Percentiles rank a stretch among this genome's conserved stretches.
Evolutionary conservation across 1,140 invertebrate genomes (phyloP).

Genomic region (Nylanderia fulva): DNA sequence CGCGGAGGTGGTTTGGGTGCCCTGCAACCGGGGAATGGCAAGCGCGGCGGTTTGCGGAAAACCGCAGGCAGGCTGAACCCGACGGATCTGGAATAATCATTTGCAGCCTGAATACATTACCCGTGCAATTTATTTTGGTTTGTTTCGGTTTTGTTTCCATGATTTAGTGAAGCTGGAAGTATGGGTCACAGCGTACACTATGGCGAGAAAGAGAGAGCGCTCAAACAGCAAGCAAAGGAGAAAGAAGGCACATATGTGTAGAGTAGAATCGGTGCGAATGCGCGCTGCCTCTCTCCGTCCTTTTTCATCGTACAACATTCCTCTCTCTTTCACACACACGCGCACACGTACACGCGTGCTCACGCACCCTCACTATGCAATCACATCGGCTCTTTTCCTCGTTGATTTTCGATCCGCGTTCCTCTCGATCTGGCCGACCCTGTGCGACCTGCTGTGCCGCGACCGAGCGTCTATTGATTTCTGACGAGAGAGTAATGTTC

Average conservation of each 20-base stretch:
- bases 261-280: conserved; percentile 25
- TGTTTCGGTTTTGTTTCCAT: conserved; percentile 82
- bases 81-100: conserved; percentile 84
- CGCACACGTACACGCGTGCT: background rate
- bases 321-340: background rate
- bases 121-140: conserved; percentile 83
- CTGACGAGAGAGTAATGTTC: conserved; percentile 83
- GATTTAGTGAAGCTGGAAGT: conserved; percentile 75
- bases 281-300: conserved; percentile 9
- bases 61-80: conserved; percentile 81
- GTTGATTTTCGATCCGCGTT: conserved; percentile 26
- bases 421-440: conserved; percentile 38
- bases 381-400: conserved; percentile 26
- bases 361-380: background rate
- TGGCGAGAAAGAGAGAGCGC: conserved; percentile 12
- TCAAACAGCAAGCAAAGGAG: background rate
- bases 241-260: background rate
- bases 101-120: conserved; percentile 83
- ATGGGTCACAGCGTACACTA: background rate
- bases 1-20: conserved; percentile 59
- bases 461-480: conserved; percentile 80
- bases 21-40: conserved; percentile 71
- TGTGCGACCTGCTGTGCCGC: conserved; percentile 63
- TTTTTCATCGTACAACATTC: conserved; percentile 3
- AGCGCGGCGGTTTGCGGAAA: conserved; percentile 81